Conservation (phyloP, 2,888 invertebrate genomes). For the Brachynemurus nebulosus region DNA sequence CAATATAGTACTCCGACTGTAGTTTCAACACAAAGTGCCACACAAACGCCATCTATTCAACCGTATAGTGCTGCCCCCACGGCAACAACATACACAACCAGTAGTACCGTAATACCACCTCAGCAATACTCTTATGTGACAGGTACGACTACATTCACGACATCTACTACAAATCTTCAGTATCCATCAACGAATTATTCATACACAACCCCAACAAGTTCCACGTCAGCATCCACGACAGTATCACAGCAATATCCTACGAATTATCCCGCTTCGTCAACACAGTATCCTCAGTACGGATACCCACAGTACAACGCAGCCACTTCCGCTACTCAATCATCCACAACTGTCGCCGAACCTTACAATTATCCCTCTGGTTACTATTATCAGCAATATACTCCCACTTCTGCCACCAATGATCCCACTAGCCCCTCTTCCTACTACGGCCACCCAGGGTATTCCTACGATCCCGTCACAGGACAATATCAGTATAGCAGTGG, state of each 20-base stretch:
- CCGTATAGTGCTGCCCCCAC: too few species aligned
- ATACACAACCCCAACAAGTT: neutral
- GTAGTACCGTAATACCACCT: neutral
- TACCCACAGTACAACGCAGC: neutral
- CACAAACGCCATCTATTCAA: too few species aligned
- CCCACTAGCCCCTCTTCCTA: too few species aligned
- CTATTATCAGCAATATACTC: slow-evolving; percentile 27
- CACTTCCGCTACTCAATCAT: slow-evolving; percentile 1
- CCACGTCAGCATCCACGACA: neutral
- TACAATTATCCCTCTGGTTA: slow-evolving; percentile 10
- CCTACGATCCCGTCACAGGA: slow-evolving; percentile 40
- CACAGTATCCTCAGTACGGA: slow-evolving; percentile 1
- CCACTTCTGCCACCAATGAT: too few species aligned
- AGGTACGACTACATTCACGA: neutral
- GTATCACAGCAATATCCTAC: slow-evolving; percentile 1
- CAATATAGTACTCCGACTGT: too few species aligned
- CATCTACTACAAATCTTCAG: neutral
- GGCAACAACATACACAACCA: neutral
- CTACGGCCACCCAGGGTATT: slow-evolving; percentile 49
- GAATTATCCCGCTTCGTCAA: neutral
- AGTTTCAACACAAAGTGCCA: too few species aligned
- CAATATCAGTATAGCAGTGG: slow-evolving; percentile 47
- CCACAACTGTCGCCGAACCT: slow-evolving; percentile 9
- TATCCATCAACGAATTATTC: neutral
- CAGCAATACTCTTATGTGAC: neutral